Percentiles rank a stretch among this genome's conserved stretches.
phyloP scores from a whole-genome alignment of 2,888 invertebrate species.

The Cantharis rustica region DNA sequence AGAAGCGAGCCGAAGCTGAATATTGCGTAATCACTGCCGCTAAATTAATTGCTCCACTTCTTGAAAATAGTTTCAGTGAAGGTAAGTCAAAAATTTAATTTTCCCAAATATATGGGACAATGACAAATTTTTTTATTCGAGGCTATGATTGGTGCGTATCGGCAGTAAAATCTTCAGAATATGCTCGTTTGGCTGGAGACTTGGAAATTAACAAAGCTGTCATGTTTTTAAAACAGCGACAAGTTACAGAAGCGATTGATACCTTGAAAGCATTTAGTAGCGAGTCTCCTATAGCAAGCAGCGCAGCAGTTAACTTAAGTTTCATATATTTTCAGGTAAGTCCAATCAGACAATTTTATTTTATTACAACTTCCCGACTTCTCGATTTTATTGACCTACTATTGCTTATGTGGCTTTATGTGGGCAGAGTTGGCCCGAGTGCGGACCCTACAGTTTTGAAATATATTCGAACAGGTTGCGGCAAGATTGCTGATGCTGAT shows the following conservation, averaged over 20 bases:
- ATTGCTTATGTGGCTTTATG: too few relatives aligned
- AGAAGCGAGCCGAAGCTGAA: constrained; percentile 75
- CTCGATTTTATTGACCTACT: too few relatives aligned
- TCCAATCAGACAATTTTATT: neutral
- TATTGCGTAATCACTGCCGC: constrained; percentile 83
- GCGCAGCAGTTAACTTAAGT: constrained; percentile 83
- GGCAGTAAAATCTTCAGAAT: constrained; percentile 88
- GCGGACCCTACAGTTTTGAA: too few relatives aligned
- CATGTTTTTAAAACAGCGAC: constrained; percentile 80
- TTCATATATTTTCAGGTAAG: constrained; percentile 80
- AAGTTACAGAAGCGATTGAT: constrained; percentile 79
- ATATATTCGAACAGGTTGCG: too few relatives aligned
- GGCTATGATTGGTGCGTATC: constrained; percentile 89
- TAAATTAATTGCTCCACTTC: constrained; percentile 85
- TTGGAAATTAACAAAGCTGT: constrained; percentile 90
- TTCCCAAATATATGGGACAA: neutral
- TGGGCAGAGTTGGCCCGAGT: too few relatives aligned
- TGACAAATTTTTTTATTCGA: constrained; percentile 32
- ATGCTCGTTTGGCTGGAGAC: constrained; percentile 80
- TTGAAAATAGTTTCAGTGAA: constrained; percentile 71
- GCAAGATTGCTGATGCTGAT: too few relatives aligned
- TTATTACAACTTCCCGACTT: too few relatives aligned
- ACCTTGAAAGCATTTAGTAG: constrained; percentile 86
- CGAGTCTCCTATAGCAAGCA: constrained; percentile 81
- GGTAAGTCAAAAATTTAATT: constrained; percentile 53